These are phyloP conservation scores for Aramus guarauna DNA, from an alignment of 2,113 vertebrate species.

Conservation along the genomic window DNA sequence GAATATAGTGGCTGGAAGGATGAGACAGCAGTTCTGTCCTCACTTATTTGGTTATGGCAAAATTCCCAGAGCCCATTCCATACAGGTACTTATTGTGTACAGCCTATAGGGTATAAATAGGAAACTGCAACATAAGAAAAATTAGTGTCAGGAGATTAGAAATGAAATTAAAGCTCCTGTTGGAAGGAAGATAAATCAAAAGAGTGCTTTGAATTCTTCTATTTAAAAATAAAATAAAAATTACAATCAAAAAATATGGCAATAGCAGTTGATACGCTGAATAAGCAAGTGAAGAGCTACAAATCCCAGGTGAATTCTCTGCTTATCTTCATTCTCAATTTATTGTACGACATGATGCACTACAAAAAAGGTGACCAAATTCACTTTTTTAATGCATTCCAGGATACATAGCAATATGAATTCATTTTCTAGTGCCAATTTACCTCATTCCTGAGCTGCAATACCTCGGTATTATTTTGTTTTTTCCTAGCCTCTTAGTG, in stretches of 20 bases:
- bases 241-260: not conserved
- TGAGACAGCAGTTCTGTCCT: not conserved
- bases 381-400: not conserved
- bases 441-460: not conserved
- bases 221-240: conserved; percentile 36
- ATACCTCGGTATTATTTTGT: not conserved
- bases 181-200: conserved; percentile 9
- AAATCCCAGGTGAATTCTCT: not conserved
- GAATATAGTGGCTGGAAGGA: not conserved
- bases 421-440: not conserved
- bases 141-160: not conserved
- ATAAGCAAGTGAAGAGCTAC: not conserved
- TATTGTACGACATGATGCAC: not conserved
- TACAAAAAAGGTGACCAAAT: not conserved
- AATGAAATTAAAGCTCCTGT: not conserved
- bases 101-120: not conserved
- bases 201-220: not conserved
- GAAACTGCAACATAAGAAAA: not conserved
- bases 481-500: not conserved
- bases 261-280: not conserved
- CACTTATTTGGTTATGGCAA: conserved; percentile 12
- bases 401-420: not conserved
- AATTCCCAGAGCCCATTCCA: not conserved
- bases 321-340: not conserved
- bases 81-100: not conserved